Evolutionary conservation across 2,797 vertebrate species (phyloP), one percentile per base, ranked within the genome.

Genomic region (Peromyscus attwateri): DNA sequence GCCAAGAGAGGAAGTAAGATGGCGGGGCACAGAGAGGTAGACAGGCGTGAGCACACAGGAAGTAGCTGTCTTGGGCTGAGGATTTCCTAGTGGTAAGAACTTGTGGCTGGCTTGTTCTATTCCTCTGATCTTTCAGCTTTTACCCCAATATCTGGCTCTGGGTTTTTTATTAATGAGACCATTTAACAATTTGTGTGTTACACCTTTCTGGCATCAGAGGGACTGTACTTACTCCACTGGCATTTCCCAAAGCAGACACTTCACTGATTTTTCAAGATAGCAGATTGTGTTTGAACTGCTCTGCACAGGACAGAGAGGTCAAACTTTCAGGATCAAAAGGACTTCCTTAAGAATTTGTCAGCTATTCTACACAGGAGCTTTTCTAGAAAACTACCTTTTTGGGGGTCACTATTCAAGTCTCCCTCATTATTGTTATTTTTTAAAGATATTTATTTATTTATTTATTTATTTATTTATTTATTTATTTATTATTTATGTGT

Each of bases 191-290:
- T 14, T n/a, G n/a, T 52, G 52, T 52, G 52, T 13, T 52, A 57
- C 97, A 98, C 96, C 97, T 98, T 98, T 97, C 97, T 89, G 97
- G 98, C 97, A 97, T 96, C 77, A 77, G 87, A 97, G 96, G 96
- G 96, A 97, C 96, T 92, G 75, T 92, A 89, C 97, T 91, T 94
- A 97, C 96, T 97, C 95, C 96, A 89, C 90, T 92, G 91, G 89
- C 97, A 97, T 94, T 89, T 97, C 96, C 97, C 95, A 97, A 98
- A 96, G 97, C 97, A 97, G 98, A 98, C 60, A 96, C 95, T 93
- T 87, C 75, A n/a, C 17, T 4, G 91, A 79, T 93, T 92, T 96
- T 96, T 97, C 55, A 94, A 97, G 98, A 93, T 79, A 92, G 82
- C 68, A 87, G 91, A 70, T 52, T 6, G 2, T 23, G 94, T 83